A percentile compares a stretch with the other conserved stretches of the same genome.
These are phyloP conservation scores for Diplolepis rosae DNA, from an alignment of 2,888 invertebrate species.

Conservation along the genomic window DNA sequence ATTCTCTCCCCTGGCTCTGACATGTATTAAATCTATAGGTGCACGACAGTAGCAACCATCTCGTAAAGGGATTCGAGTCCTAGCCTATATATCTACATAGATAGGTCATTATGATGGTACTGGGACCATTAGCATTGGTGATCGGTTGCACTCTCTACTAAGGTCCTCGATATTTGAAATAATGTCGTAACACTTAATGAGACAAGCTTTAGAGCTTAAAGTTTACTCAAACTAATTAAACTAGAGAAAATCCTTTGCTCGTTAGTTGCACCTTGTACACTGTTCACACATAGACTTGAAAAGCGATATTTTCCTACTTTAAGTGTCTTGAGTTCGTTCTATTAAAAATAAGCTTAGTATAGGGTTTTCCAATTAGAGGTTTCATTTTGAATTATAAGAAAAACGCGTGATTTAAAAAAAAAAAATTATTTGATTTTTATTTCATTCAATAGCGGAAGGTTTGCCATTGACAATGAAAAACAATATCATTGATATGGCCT, in stretches of 20 bases:
- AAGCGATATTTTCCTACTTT: not conserved
- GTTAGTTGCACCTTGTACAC: not conserved
- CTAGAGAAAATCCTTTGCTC: not conserved
- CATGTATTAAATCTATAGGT: conserved; percentile 11
- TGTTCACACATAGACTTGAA: not conserved
- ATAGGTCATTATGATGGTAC: conserved; percentile 2
- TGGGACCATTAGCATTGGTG: not conserved
- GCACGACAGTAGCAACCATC: not conserved
- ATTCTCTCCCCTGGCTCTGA: not conserved
- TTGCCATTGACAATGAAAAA: too few relatives aligned
- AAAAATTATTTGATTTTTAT: too few relatives aligned
- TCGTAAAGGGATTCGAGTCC: not conserved
- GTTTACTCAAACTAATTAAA: conserved; percentile 3
- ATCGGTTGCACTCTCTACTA: not conserved
- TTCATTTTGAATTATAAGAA: too few relatives aligned
- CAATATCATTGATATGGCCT: too few relatives aligned
- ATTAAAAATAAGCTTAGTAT: not conserved
- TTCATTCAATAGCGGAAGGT: too few relatives aligned
- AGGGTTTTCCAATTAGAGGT: not conserved
- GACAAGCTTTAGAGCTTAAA: conserved; percentile 1
- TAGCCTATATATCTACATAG: not conserved
- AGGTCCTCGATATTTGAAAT: not conserved
- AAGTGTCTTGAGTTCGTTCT: not conserved
- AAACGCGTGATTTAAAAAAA: too few relatives aligned
- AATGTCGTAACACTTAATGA: not conserved